Base-by-base conservation (phyloP, 2,113 vertebrate genomes). In the Oryzias celebensis region DNA sequence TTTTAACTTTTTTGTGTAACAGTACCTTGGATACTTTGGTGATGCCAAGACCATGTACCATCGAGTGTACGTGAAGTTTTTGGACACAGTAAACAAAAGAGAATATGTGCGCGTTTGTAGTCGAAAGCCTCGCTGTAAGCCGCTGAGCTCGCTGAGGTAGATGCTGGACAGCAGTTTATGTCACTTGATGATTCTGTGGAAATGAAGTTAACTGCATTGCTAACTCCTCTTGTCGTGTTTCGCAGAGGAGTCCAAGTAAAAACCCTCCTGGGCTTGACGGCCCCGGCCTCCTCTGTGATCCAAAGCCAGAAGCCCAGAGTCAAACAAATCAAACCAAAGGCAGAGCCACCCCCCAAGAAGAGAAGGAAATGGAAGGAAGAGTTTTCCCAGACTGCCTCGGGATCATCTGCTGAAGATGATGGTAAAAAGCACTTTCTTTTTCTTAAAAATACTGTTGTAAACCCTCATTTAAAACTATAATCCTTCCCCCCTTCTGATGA, bases 1-100 rank as follows among this genome's bases (percentile, higher is more conserved):
- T 18, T 24, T 61, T 20, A 16, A 17, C 17, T 2, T 62, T 23
- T 51, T 44, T 73, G 31, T 28, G 1, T 72, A 24, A 20, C 66
- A 99, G 97, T 99, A 98, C 81, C 94, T 99, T 83, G 97, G 97
- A 28, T 99, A 98, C 87, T 99, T 99, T 68, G 96, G 97, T 17
- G 95, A 98, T 71, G 96, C 96, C 67, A 96, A 97, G 88, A 94
- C 91, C 66, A 97, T 98, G 92, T 99, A 99, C 84, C 96, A 94
- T 84, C 92, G 95, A 83, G 95, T 99, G 8, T 97, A 98, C 60
- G 96, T 98, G 68, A 98, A 98, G 84, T 97, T 98, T 83, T 92
- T 98, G 78, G 97, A 99, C 91, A 99, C 96, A 4, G 90, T 96
- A 73, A 99, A 99, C 91, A 99, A 98, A 91, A 95, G 96, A 85